Conservation (phyloP, 2,797 vertebrate species). For the Aldrovandia affinis region DNA sequence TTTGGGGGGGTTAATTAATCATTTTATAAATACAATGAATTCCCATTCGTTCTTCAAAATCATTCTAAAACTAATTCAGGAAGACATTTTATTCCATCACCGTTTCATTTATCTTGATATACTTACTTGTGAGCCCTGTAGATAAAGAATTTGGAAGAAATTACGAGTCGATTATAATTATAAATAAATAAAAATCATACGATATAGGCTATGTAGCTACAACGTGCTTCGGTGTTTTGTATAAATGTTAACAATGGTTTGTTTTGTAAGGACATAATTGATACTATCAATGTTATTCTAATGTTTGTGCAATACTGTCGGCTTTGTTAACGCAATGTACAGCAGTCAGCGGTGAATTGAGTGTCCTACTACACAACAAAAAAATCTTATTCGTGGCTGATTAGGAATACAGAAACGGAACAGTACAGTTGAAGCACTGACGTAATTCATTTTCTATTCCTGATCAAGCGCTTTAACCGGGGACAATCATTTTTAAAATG, state of each 20-base stretch:
- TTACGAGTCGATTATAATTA: not conserved
- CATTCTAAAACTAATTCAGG: not conserved
- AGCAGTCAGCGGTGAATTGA: constrained; percentile 34
- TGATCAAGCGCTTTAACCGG: constrained; percentile 76
- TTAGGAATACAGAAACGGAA: constrained; percentile 27
- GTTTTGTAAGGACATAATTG: constrained; percentile 31
- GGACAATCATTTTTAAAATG: constrained; percentile 83
- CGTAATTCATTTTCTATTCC: constrained; percentile 14
- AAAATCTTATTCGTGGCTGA: constrained; percentile 20
- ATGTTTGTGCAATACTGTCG: constrained; percentile 77
- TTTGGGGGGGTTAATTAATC: constrained; percentile 34
- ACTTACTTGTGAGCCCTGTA: constrained; percentile 7
- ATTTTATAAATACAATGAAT: constrained; percentile 27
- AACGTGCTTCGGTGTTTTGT: constrained; percentile 27
- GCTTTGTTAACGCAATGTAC: constrained; percentile 57
- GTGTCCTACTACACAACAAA: constrained; percentile 25
- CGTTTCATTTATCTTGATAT: not conserved
- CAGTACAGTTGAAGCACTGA: constrained; percentile 11
- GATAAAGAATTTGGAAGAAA: constrained; percentile 18
- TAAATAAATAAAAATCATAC: constrained; percentile 7
- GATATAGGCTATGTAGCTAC: constrained; percentile 2
- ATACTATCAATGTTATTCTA: constrained; percentile 26
- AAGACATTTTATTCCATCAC: constrained; percentile 6
- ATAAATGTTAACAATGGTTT: constrained; percentile 16
- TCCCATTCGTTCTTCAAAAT: constrained; percentile 1